Evolutionary conservation across 1,140 invertebrate genomes (phyloP), one percentile per base, ranked within the genome.

Genomic region (Matsumurasca onukii): DNA sequence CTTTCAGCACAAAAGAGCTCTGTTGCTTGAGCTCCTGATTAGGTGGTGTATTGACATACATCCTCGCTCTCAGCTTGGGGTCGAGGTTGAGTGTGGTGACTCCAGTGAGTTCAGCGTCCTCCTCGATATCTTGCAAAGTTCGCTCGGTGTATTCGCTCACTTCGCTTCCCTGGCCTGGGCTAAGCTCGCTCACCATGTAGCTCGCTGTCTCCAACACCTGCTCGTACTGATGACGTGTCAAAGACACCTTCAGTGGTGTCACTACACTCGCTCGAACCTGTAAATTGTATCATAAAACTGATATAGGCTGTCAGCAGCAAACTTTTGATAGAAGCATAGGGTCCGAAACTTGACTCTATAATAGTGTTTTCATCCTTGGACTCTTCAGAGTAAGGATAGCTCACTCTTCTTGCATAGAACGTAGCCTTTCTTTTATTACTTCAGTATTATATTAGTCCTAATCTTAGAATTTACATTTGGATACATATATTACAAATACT

Each of bases 191-290:
- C 25, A 84, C 77, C 13, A 83, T 49, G 39, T 76, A 84, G 48
- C 86, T 80, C 22, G 89, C 76, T 1, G 90, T 93, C 70, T 95
- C 91, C 49, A 95, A 79, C 29, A 97, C 80, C 78, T 97, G 93
- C 77, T 95, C 91, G 77, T 97, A 97, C 75, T 97, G 94, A 25
- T 86, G 84, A 31, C 93, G 88, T 15, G 90, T 89, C 9, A 97
- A 80, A 0, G 92, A 93, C 15, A 97, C 85, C 79, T 94, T 93
- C 15, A 97, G 77, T 0, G 90, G 88, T 51, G 89, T 92, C 13
- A 95, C 88, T 25, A 97, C 89, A 61, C 84, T 85, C n/a, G 93
- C 94, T 66, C 83, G 84, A 3, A 97, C 83, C 75, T 93, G 78
- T 22, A 51, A 51, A n/a, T n/a, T n/a, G n/a, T n/a, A n/a, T n/a